phyloP scores from a whole-genome alignment of 2,888 invertebrate genomes.

The Cataglyphis rosenhaueri region DNA sequence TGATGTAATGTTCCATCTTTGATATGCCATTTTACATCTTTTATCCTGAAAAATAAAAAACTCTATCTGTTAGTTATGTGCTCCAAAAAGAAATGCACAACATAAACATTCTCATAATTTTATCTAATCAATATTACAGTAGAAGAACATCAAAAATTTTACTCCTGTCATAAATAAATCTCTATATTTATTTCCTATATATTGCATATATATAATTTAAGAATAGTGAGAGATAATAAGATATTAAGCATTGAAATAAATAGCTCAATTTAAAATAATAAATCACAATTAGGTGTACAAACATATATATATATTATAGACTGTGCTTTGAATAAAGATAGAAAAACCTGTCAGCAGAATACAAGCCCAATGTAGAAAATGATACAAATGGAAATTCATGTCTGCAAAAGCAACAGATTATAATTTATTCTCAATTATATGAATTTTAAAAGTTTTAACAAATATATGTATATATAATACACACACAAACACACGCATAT shows the following conservation, averaged over 20 bases:
- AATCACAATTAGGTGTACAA: slow-evolving; percentile 47
- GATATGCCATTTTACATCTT: slow-evolving; percentile 83
- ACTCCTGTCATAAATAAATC: background rate
- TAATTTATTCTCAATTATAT: slow-evolving; percentile 56
- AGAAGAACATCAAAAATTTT: background rate
- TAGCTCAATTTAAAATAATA: background rate
- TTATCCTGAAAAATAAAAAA: slow-evolving; percentile 74
- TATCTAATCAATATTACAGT: background rate
- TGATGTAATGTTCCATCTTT: slow-evolving; percentile 83
- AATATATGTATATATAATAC: background rate
- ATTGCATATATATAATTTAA: background rate
- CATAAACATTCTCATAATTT: slow-evolving; percentile 25
- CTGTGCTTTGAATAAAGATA: slow-evolving; percentile 67
- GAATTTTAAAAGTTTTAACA: background rate
- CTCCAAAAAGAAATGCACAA: slow-evolving; percentile 21
- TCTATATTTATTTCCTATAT: background rate
- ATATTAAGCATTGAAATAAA: slow-evolving; percentile 3
- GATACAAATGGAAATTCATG: slow-evolving; percentile 83
- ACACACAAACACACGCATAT: background rate
- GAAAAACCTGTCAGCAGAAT: slow-evolving; percentile 82
- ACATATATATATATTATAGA: slow-evolving; percentile 42
- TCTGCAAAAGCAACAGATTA: slow-evolving; percentile 79
- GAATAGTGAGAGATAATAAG: background rate
- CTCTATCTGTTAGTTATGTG: background rate
- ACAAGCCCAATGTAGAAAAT: slow-evolving; percentile 83